Evolutionary conservation across 2,888 invertebrate genomes (phyloP).

Genomic region (Plebejus anna): DNA sequence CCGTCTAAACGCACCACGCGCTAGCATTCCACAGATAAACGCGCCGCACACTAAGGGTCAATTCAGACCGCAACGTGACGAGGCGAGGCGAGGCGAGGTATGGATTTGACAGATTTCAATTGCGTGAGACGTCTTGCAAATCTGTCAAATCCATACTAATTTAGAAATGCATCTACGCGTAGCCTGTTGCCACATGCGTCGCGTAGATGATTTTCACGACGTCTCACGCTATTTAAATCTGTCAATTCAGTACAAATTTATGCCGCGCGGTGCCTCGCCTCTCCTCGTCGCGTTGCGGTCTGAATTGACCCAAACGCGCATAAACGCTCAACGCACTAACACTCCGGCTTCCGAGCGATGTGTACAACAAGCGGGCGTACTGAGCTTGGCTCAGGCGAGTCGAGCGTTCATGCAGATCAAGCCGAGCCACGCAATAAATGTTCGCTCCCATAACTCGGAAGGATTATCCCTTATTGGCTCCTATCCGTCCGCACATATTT

Average conservation of each 20-base stretch:
- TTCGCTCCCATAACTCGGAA: constrained; percentile 10
- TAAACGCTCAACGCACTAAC: neutral
- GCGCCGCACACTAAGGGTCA: neutral
- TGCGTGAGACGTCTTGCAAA: no score
- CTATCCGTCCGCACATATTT: constrained; percentile 15
- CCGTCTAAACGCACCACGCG: neutral
- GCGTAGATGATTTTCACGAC: no score
- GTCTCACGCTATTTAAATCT: neutral
- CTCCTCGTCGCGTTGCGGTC: no score
- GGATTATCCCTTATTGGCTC: constrained; percentile 19
- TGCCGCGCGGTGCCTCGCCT: no score
- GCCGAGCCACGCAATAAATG: constrained; percentile 5
- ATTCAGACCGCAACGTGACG: no score
- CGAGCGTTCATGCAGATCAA: constrained; percentile 9
- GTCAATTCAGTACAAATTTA: no score
- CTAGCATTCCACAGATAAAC: neutral
- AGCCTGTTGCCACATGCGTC: no score
- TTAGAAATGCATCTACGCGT: no score
- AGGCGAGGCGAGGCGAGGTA: no score
- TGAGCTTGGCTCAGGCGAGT: neutral
- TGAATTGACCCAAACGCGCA: neutral
- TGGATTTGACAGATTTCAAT: no score
- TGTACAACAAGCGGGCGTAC: neutral
- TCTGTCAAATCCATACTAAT: no score
- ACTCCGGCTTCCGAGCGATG: neutral